Base-by-base conservation (phyloP, 2,113 vertebrate genomes). In the Helogale parvula region DNA sequence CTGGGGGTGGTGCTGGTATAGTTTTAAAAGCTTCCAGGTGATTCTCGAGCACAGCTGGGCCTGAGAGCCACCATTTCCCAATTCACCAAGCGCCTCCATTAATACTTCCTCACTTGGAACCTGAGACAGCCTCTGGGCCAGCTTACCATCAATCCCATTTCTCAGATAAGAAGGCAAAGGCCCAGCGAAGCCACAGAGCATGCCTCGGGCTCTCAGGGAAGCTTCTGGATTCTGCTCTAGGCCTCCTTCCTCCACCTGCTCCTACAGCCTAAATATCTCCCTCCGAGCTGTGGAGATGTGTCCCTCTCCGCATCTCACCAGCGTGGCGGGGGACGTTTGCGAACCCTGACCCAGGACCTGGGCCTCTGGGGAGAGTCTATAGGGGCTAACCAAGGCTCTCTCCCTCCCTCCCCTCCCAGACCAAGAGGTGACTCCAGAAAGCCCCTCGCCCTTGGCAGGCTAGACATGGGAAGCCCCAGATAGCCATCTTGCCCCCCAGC, bases 161-260 rank as follows among this genome's bases (percentile, higher is more conserved):
- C 95, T 85, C 95, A 80, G 76, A 81, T 5, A 82, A 93, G 41
- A 79, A 57, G 65, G 33, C 72, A 80, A 84, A 84, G 79, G 16
- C 57, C 41, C 35, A 11, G 8, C 21, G 33, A 84, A 50, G 80
- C 13, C 76, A 2, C 41, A 41, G 68, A 27, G 66, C 33, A 23
- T 11, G 50, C 35, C 54, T 17, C 3, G 5, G 76, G 50, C 47
- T 71, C 79, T 3, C 23, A 3, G 27, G 13, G n/a, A 38, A 38
- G 65, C 31, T 21, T 14, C 54, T 21, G 52, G 84, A 9, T 3
- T 81, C 88, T 33, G 79, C 41, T 27, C 31, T 0, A 2, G 3
- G 2, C 21, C 68, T 52, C 31, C 81, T 3, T 65, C 69, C 17
- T 23, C 80, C 1, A 1, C 33, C 27, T 31, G 38, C 29, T 27